Evolutionary conservation across 2,797 vertebrate species (phyloP).

Genomic region (Oceanodroma leucorhoa): DNA sequence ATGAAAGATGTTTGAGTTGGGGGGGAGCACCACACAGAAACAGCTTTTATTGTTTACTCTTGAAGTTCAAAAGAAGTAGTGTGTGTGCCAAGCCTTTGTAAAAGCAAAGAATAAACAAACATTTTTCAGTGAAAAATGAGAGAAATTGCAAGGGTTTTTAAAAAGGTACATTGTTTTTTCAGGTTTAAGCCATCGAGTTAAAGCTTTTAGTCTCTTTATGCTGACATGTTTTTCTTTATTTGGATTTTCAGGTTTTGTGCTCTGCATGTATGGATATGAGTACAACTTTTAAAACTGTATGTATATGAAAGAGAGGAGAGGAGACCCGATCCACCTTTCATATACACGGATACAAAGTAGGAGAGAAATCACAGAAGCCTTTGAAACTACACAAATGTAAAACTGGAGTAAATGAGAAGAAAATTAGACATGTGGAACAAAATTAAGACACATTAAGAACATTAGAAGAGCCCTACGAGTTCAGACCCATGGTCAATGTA

Average conservation of each 20-base stretch:
- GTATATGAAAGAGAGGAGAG: neutral
- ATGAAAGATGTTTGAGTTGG: neutral
- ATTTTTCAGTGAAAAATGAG: constrained; percentile 21
- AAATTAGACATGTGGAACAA: neutral
- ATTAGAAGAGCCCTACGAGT: neutral
- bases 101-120: constrained; percentile 40
- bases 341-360: neutral
- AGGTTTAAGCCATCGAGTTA: neutral
- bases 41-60: constrained; percentile 38
- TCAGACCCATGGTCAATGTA: neutral
- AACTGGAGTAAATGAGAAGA: neutral
- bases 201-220: constrained; percentile 40
- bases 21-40: neutral
- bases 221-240: constrained; percentile 4
- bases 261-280: neutral
- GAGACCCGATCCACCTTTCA: neutral
- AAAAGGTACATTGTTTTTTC: neutral
- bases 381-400: neutral
- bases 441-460: constrained; percentile 3
- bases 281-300: neutral
- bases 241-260: constrained; percentile 27
- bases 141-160: neutral
- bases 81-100: constrained; percentile 32
- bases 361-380: neutral
- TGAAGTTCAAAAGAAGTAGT: constrained; percentile 50